These are phyloP conservation scores for Paralvinella palmiformis DNA, from an alignment of 1,140 invertebrate genomes.

Conservation along the genomic window DNA sequence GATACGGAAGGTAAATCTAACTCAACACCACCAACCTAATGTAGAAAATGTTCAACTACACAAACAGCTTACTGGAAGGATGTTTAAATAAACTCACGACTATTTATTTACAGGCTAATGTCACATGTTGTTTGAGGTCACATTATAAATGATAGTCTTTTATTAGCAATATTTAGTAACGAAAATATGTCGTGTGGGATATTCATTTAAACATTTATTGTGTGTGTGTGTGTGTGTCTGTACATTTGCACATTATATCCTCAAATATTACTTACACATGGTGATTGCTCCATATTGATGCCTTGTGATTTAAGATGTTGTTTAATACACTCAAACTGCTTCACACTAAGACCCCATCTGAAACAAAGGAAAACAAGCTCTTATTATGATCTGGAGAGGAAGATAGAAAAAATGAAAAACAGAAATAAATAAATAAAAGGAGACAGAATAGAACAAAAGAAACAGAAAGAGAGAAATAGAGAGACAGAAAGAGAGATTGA, in stretches of 20 bases:
- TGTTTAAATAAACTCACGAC: too few relatives aligned
- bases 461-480: too few relatives aligned
- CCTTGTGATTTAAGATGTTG: slow-evolving; percentile 74
- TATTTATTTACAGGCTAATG: too few relatives aligned
- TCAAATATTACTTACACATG: slow-evolving; percentile 59
- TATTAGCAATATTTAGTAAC: background rate
- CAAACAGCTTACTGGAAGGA: too few relatives aligned
- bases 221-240: too few relatives aligned
- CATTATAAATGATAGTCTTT: background rate
- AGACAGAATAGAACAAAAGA: background rate
- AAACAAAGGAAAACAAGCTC: slow-evolving; percentile 17
- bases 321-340: slow-evolving; percentile 78
- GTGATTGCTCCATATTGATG: slow-evolving; percentile 67
- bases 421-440: too few relatives aligned
- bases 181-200: too few relatives aligned
- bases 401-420: too few relatives aligned
- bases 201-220: too few relatives aligned
- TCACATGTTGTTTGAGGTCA: too few relatives aligned
- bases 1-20: slow-evolving; percentile 81
- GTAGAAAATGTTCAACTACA: too few relatives aligned
- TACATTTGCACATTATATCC: background rate
- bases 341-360: slow-evolving; percentile 83
- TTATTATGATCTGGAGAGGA: background rate
- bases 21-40: slow-evolving; percentile 79
- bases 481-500: too few relatives aligned